A percentile compares a stretch with the other conserved stretches of the same genome.
phyloP scores from a whole-genome alignment of 2,888 invertebrate species.

The Trichopria drosophilae region DNA sequence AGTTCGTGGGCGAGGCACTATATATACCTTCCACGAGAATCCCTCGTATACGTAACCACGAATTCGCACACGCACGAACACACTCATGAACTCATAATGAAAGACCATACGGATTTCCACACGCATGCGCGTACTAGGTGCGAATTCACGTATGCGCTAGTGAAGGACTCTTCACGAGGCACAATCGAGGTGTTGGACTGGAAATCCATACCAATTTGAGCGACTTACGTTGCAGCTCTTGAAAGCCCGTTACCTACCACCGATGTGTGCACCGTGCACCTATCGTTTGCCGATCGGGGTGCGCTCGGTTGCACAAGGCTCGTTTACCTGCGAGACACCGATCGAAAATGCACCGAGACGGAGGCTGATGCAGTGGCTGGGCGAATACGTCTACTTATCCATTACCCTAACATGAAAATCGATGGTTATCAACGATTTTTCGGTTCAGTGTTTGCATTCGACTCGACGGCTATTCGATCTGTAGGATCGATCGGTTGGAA shows the following conservation, averaged over 20 bases:
- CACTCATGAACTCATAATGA: conserved; percentile 8
- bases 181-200: conserved; percentile 60
- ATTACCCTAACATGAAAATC: too few relatives aligned
- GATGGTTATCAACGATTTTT: too few relatives aligned
- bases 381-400: too few relatives aligned
- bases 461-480: too few relatives aligned
- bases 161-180: conserved; percentile 54
- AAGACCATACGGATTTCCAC: neutral
- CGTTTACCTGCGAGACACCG: too few relatives aligned
- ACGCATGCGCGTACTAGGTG: conserved; percentile 39
- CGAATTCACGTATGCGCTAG: conserved; percentile 53
- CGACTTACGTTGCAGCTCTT: conserved; percentile 52
- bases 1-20: conserved; percentile 36
- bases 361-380: too few relatives aligned
- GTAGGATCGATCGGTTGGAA: too few relatives aligned
- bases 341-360: too few relatives aligned
- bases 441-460: too few relatives aligned
- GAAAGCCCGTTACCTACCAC: conserved; percentile 42
- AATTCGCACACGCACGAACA: conserved; percentile 19
- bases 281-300: conserved; percentile 1
- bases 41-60: conserved; percentile 31
- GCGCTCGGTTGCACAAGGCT: conserved; percentile 19
- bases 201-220: conserved; percentile 59
- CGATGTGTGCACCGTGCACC: conserved; percentile 13
- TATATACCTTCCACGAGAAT: conserved; percentile 31